Evolutionary conservation across 53 echinoderm and acorn worm genomes (phyloP).

Genomic region (Hippasteria phrygiana): DNA sequence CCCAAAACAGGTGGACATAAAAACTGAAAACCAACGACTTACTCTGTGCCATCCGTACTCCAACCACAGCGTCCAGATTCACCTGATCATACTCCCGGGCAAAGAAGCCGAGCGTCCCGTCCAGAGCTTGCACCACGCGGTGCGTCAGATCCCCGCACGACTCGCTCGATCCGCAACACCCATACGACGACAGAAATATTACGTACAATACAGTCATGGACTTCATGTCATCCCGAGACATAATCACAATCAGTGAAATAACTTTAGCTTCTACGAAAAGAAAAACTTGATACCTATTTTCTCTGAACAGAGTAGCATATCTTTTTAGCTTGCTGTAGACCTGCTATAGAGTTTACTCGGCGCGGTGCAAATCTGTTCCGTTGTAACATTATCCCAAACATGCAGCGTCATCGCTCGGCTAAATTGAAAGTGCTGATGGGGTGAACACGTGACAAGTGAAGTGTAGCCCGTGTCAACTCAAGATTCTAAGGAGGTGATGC

Average conservation of each 20-base stretch:
- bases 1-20: too few relatives aligned
- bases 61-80: slow-evolving; percentile 62
- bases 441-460: not conserved
- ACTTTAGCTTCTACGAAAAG: not conserved
- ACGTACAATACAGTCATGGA: not conserved
- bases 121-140: slow-evolving; percentile 39
- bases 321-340: not conserved
- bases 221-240: not conserved
- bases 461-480: too few relatives aligned
- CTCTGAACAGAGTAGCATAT: not conserved
- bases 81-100: slow-evolving; percentile 46
- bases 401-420: not conserved
- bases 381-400: not conserved
- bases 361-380: not conserved
- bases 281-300: not conserved
- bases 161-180: slow-evolving; percentile 16
- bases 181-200: not conserved
- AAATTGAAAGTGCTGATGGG: not conserved
- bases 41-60: slow-evolving; percentile 66
- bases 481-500: too few relatives aligned
- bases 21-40: slow-evolving; percentile 5
- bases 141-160: slow-evolving; percentile 31
- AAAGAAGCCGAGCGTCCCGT: slow-evolving; percentile 52
- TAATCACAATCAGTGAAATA: not conserved
- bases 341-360: not conserved